Conservation (phyloP, 2,797 vertebrate genomes). For the Iguana delicatissima region DNA sequence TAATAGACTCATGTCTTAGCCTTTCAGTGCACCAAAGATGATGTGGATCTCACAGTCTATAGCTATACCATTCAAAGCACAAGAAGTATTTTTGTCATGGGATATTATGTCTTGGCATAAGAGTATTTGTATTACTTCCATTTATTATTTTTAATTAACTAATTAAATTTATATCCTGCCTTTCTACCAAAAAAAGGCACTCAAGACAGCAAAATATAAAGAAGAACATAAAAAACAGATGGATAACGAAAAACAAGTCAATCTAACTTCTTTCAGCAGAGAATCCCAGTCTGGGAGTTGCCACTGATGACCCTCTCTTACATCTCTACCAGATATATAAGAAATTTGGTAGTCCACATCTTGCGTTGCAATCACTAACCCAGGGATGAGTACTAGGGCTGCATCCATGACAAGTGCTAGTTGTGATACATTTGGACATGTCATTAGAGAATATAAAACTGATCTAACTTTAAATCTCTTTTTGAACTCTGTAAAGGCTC, state of each 20-base stretch:
- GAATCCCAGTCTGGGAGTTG: not conserved
- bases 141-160: too few species aligned
- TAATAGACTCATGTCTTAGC: not conserved
- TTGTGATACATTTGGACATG: not conserved
- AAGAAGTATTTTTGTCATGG: not conserved
- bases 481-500: constrained; percentile 6
- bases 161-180: too few species aligned
- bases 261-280: not conserved
- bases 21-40: not conserved
- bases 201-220: too few species aligned
- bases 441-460: not conserved
- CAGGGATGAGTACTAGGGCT: not conserved
- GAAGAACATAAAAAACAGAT: too few species aligned
- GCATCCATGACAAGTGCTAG: not conserved
- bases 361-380: not conserved
- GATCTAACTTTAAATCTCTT: not conserved
- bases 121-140: not conserved
- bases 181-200: too few species aligned
- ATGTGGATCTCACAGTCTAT: not conserved
- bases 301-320: not conserved
- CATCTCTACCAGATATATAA: not conserved
- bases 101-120: not conserved
- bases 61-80: not conserved
- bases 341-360: not conserved
- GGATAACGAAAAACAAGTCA: too few species aligned